These are phyloP conservation scores for Lasioglossum vierecki DNA, from an alignment of 2,888 invertebrate genomes.

Conservation along the genomic window DNA sequence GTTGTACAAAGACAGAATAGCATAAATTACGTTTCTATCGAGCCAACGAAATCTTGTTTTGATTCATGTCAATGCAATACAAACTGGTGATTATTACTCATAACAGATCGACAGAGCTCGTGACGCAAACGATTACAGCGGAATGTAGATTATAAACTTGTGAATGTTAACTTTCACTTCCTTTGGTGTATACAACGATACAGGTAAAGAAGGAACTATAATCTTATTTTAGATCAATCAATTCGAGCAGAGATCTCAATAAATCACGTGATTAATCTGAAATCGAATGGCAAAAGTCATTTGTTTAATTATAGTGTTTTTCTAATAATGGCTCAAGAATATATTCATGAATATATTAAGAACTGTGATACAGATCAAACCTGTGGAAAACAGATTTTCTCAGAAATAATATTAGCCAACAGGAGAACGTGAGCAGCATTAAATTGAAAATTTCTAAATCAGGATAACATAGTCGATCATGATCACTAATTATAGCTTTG, in stretches of 20 bases:
- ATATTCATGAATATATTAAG: neutral
- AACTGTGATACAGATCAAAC: neutral
- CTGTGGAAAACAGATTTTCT: neutral
- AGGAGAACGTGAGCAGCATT: neutral
- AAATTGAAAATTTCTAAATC: neutral
- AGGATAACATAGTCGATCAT: neutral
- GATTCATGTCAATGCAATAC: neutral
- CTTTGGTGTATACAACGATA: neutral
- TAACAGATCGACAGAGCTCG: neutral
- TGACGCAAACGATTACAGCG: conserved; percentile 24
- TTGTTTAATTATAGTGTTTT: neutral
- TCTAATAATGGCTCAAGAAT: neutral
- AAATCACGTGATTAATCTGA: neutral
- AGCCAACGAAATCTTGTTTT: neutral
- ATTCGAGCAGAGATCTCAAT: neutral
- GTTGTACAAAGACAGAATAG: neutral
- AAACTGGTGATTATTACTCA: conserved; percentile 10
- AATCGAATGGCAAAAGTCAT: neutral
- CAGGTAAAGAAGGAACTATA: neutral
- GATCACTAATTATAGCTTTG: neutral
- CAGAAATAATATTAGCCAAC: neutral
- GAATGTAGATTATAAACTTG: conserved; percentile 26
- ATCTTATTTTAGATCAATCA: neutral
- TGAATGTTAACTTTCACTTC: conserved; percentile 50
- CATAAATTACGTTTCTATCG: neutral